phyloP scores from a whole-genome alignment of 2,797 vertebrate species.

The Fundulus diaphanus region DNA sequence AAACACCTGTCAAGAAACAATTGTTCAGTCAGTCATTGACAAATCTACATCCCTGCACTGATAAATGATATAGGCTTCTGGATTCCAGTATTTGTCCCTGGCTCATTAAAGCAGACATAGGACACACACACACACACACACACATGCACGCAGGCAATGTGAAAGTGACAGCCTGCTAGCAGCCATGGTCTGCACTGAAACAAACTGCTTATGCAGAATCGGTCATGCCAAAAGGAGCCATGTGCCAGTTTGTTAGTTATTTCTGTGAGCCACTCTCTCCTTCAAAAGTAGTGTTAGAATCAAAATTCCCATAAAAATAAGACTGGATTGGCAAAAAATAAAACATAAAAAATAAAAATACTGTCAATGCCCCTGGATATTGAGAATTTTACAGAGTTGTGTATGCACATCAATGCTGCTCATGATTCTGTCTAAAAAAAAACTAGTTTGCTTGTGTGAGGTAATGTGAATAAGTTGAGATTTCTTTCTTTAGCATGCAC shows the following conservation, averaged over 20 bases:
- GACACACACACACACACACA: not conserved
- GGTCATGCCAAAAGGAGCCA: not conserved
- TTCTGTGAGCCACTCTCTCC: not conserved
- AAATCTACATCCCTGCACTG: not conserved
- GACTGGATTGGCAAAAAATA: not conserved
- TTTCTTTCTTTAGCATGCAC: not conserved
- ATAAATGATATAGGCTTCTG: not conserved
- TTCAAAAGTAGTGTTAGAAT: not conserved
- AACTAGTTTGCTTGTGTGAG: not conserved
- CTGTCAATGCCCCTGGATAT: not conserved
- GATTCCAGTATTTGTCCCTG: constrained; percentile 1
- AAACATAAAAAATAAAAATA: not conserved
- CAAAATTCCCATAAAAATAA: not conserved
- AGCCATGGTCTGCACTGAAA: constrained; percentile 4
- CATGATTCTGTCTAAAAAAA: not conserved
- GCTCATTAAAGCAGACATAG: not conserved
- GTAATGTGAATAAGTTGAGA: not conserved
- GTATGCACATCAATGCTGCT: not conserved
- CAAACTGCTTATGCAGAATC: constrained; percentile 5
- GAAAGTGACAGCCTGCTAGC: constrained; percentile 8
- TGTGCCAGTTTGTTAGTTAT: constrained; percentile 7
- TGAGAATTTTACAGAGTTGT: not conserved
- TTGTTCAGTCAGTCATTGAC: not conserved
- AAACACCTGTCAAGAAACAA: not conserved
- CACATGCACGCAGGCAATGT: not conserved